Evolutionary conservation across 2,113 vertebrate species (phyloP).

Genomic region (Nanorana parkeri): DNA sequence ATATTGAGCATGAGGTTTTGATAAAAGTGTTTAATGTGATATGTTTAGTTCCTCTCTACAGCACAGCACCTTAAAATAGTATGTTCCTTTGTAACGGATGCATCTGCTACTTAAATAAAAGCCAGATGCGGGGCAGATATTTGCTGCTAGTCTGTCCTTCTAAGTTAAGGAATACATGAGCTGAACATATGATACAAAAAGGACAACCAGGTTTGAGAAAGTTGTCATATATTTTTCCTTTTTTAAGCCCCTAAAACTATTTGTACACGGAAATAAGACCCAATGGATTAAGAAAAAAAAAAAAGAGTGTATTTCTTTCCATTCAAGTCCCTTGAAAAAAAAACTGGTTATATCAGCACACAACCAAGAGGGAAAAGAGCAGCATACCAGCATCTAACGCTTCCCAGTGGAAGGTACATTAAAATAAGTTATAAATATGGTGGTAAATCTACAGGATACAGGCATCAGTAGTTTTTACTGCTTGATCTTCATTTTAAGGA

Average conservation of each 20-base stretch:
- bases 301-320: not conserved
- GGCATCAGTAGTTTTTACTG: not conserved
- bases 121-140: constrained; percentile 22
- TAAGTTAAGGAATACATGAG: constrained; percentile 7
- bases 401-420: too few species aligned
- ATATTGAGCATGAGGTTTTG: not conserved
- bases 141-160: not conserved
- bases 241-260: not conserved
- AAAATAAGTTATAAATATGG: too few species aligned
- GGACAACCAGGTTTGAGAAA: not conserved
- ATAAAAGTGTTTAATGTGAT: not conserved
- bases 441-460: not conserved
- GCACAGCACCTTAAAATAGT: constrained; percentile 12
- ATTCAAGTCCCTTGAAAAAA: not conserved
- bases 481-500: not conserved
- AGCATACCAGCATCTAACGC: too few species aligned
- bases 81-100: constrained; percentile 3
- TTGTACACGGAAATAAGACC: constrained; percentile 4
- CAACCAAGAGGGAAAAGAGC: too few species aligned
- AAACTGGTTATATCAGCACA: not conserved
- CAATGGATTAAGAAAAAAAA: not conserved
- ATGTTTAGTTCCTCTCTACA: not conserved
- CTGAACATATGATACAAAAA: not conserved
- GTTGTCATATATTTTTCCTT: not conserved
- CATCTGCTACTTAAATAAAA: constrained; percentile 26